Evolutionary conservation across 1,140 invertebrate species (phyloP), one percentile per base, ranked within the genome.

Genomic region (Temnothorax nylanderi): DNA sequence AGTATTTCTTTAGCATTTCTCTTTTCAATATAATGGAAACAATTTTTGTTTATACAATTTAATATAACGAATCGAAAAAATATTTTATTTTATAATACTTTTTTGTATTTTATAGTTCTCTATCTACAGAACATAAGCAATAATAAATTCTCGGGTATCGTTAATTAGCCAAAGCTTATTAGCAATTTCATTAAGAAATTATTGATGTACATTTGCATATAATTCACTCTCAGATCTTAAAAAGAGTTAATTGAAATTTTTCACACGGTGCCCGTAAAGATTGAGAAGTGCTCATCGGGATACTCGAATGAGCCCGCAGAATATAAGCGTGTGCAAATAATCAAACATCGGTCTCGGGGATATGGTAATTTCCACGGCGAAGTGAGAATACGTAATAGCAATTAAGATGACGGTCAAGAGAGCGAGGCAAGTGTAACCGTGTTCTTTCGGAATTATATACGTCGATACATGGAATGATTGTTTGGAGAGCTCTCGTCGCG

Each of bases 401-500:
- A 62, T 84, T 75, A 84, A 84, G 54, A 75, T 44, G 41, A 60
- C 18, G 16, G 41, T 44, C 47, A 47, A 49, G 69, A 62, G 69
- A 34, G 51, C 51, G 21, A 26, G 51, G 69, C 54, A 58, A 84
- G n/a, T 81, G 78, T 84, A 75, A 75, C 80, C 41, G 69, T 62
- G 69, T 84, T 69, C 37, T 58, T 47, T 41, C 16, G 64, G 34
- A 65, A 67, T 58, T 69, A 58, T 34, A 60, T 64, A 41, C 65
- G 32, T 86, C 81, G 89, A 88, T 90, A 90, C 86, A 90, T 88
- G 21, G 41, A 72, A 88, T 86, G 64, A 88, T 90, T 90, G 84
- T 91, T 91, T 91, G 90, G 81, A 87, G 85, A 91, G 69, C 87
- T 87, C 85, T 90, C 60, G 67, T 85, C 78, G 54, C 82, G 90